phyloP scores from a whole-genome alignment of 2,113 vertebrate genomes.

The Anarhynchus alexandrinus region DNA sequence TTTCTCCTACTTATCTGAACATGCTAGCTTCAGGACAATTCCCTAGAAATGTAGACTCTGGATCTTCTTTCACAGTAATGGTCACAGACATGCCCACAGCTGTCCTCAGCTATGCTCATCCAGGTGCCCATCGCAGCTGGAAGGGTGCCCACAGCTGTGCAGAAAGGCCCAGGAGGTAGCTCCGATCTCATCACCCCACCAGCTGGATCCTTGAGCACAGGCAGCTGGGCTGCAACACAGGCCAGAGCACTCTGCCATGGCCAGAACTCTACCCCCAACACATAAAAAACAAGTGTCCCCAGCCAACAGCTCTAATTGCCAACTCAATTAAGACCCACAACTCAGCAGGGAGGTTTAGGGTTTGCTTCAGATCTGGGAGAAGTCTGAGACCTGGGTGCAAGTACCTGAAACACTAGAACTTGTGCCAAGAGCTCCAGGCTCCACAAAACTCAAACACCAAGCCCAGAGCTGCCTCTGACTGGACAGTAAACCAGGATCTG shows the following conservation, averaged over 20 bases:
- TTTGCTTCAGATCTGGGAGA: neutral
- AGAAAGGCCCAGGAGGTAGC: neutral
- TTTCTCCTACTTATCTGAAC: neutral
- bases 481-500: neutral
- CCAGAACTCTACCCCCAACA: neutral
- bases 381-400: neutral
- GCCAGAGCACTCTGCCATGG: neutral
- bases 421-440: neutral
- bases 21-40: neutral
- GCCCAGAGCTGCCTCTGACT: neutral
- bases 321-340: neutral
- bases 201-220: neutral
- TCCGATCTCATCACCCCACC: neutral
- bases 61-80: neutral
- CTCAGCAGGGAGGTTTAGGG: neutral
- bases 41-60: neutral
- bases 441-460: neutral
- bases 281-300: neutral
- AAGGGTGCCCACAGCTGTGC: neutral
- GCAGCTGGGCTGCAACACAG: accelerated
- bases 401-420: neutral
- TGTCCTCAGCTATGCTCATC: neutral
- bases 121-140: neutral
- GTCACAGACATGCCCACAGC: neutral
- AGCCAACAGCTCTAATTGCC: neutral